Percentiles rank a stretch among this genome's conserved stretches.
Conservation (phyloP, 1,140 invertebrate species). For the Samia ricini region DNA sequence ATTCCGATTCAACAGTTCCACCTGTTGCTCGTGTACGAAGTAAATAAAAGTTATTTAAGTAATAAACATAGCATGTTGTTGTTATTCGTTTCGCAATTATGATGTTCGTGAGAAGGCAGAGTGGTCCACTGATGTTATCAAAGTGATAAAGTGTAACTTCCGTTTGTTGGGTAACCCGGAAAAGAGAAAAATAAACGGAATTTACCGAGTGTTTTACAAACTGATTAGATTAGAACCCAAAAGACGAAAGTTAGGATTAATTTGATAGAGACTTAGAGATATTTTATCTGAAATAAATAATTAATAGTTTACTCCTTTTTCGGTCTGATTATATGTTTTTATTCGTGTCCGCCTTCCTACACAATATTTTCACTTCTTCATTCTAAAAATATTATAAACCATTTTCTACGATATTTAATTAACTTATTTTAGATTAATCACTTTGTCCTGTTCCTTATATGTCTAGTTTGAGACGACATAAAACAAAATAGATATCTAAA, state of each 20-base stretch:
- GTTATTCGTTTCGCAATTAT: neutral
- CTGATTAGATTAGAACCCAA: neutral
- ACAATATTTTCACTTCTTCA: neutral
- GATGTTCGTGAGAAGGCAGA: slow-evolving; percentile 8
- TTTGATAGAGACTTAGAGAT: neutral
- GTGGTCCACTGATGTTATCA: slow-evolving; percentile 3
- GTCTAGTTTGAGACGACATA: too few relatives aligned
- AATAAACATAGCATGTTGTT: slow-evolving; percentile 7
- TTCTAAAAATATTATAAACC: neutral
- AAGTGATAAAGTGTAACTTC: slow-evolving; percentile 6
- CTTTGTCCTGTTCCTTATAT: neutral
- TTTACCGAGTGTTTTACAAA: neutral
- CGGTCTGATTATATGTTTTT: neutral
- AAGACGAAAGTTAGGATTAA: neutral
- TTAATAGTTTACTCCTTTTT: neutral
- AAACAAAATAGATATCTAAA: too few relatives aligned
- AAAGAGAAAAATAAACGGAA: neutral
- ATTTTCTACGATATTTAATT: neutral
- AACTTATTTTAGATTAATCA: neutral
- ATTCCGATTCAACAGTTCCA: slow-evolving; percentile 2
- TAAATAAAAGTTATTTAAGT: neutral
- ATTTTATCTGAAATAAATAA: neutral
- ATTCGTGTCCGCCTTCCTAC: neutral
- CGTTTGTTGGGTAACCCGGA: slow-evolving; percentile 9
- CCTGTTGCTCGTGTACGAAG: neutral